A percentile compares a stretch with the other conserved stretches of the same genome.
phyloP scores from a whole-genome alignment of 2,797 vertebrate species.

The Aselliscus stoliczkanus region DNA sequence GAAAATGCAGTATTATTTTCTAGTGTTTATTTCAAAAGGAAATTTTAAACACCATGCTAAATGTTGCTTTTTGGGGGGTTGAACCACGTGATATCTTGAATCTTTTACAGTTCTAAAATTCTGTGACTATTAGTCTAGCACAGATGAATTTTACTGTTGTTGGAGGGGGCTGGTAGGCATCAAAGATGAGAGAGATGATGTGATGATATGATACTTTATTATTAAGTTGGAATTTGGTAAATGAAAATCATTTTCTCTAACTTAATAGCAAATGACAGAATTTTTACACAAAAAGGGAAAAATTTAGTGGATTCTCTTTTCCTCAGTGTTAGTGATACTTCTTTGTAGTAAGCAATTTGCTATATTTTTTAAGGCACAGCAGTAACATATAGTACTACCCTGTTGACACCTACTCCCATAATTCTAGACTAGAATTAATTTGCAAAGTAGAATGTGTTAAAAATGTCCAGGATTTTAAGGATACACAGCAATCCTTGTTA shows the following conservation, averaged over 20 bases:
- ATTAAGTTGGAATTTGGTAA: not conserved
- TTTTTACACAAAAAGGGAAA: not conserved
- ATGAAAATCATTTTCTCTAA: not conserved
- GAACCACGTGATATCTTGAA: not conserved
- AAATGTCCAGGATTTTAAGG: not conserved
- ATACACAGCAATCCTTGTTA: not conserved
- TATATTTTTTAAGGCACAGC: not conserved
- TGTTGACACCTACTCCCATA: not conserved
- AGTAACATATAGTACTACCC: not conserved
- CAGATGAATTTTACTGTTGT: not conserved
- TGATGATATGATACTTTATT: not conserved
- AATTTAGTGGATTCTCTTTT: not conserved
- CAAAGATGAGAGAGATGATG: not conserved
- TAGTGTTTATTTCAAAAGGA: slow-evolving; percentile 4
- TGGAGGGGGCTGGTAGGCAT: not conserved
- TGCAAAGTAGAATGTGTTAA: not conserved
- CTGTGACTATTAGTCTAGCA: not conserved
- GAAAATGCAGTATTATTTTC: not conserved
- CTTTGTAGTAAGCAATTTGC: not conserved
- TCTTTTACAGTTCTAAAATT: slow-evolving; percentile 19
- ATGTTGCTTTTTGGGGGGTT: not conserved
- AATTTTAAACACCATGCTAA: not conserved
- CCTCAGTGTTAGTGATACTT: not conserved
- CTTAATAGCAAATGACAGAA: not conserved
- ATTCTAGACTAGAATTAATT: not conserved